These are phyloP conservation scores for Rhamphomyia laevipes DNA, from an alignment of 2,888 invertebrate genomes.

Conservation along the genomic window DNA sequence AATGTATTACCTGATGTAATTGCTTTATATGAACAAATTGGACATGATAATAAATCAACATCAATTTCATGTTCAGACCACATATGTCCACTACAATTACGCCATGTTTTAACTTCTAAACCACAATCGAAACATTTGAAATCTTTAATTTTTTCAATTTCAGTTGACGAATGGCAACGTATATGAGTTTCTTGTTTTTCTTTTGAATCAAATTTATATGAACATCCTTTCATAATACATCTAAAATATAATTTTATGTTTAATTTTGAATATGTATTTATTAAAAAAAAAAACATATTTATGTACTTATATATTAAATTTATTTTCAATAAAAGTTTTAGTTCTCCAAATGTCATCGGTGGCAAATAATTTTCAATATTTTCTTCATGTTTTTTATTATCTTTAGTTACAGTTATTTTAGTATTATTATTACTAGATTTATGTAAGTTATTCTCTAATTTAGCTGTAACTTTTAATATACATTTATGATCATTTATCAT, in stretches of 20 bases:
- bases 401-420: neutral
- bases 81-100: constrained; percentile 52
- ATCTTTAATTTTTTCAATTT: constrained; percentile 20
- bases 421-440: neutral
- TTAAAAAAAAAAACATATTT: neutral
- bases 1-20: constrained; percentile 35
- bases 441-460: constrained; percentile 9
- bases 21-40: constrained; percentile 46
- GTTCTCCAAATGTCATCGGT: constrained; percentile 12
- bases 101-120: constrained; percentile 47
- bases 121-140: constrained; percentile 45
- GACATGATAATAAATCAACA: constrained; percentile 46
- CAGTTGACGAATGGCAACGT: constrained; percentile 38
- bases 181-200: constrained; percentile 40
- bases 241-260: constrained; percentile 24
- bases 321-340: constrained; percentile 8
- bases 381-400: neutral
- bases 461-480: constrained; percentile 11
- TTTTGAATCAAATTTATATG: constrained; percentile 41
- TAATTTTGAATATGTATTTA: neutral
- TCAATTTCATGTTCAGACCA: constrained; percentile 55
- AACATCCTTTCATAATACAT: constrained; percentile 44
- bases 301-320: constrained; percentile 4
- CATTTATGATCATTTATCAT: constrained; percentile 31
- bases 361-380: constrained; percentile 2